These are phyloP conservation scores for Chelonus formosanus DNA, from an alignment of 2,888 invertebrate genomes.

Conservation along the genomic window DNA sequence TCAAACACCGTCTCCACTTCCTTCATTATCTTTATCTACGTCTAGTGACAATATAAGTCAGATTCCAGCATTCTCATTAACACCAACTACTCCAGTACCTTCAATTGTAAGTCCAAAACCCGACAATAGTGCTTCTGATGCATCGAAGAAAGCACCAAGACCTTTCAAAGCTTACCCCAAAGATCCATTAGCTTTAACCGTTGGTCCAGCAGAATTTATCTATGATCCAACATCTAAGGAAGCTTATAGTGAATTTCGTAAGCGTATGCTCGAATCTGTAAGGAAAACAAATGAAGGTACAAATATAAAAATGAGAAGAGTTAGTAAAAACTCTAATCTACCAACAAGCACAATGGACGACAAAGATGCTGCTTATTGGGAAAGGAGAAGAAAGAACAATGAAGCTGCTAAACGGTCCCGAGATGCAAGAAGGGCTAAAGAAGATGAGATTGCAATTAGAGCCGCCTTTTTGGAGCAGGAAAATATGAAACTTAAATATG, in stretches of 20 bases:
- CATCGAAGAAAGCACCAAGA: constrained; percentile 66
- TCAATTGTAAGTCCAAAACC: background rate
- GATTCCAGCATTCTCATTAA: too few relatives aligned
- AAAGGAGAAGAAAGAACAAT: constrained; percentile 89
- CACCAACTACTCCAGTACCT: background rate
- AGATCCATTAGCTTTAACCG: constrained; percentile 71
- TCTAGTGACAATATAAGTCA: too few relatives aligned
- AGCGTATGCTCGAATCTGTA: constrained; percentile 74
- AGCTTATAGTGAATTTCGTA: constrained; percentile 77
- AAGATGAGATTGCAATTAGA: constrained; percentile 90
- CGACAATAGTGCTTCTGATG: constrained; percentile 41
- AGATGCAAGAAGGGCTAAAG: constrained; percentile 87
- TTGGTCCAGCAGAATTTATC: constrained; percentile 66
- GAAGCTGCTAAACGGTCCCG: constrained; percentile 94
- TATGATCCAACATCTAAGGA: constrained; percentile 72
- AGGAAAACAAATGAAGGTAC: constrained; percentile 72
- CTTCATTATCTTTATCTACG: too few relatives aligned
- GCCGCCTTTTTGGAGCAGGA: constrained; percentile 89
- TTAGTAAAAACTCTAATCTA: constrained; percentile 46
- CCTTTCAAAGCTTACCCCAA: constrained; percentile 80
- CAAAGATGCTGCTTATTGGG: constrained; percentile 87
- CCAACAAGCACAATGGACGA: constrained; percentile 52
- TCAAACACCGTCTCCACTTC: too few relatives aligned
- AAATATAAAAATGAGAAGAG: constrained; percentile 77
- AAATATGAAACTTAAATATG: constrained; percentile 79